These are phyloP conservation scores for Tyrannus savana DNA, from an alignment of 2,113 vertebrate genomes.

Conservation along the genomic window DNA sequence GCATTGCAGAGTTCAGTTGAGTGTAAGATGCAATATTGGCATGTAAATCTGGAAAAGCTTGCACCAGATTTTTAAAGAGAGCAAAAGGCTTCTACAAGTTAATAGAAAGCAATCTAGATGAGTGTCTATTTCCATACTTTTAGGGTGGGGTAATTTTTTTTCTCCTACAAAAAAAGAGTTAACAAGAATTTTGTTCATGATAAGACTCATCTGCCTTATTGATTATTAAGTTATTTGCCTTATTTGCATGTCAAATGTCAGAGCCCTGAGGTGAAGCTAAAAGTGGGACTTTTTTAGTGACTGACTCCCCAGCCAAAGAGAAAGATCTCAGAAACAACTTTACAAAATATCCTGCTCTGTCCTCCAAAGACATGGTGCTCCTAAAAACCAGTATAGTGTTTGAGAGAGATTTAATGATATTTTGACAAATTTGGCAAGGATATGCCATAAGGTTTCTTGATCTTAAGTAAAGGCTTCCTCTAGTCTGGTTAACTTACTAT, in stretches of 20 bases:
- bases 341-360: background rate
- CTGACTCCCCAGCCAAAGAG: background rate
- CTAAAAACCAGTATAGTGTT: background rate
- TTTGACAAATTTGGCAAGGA: background rate
- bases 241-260: background rate
- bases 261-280: background rate
- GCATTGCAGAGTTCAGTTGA: background rate
- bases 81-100: background rate
- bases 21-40: background rate
- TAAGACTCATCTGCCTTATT: background rate
- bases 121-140: background rate
- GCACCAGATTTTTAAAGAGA: background rate
- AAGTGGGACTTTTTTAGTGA: background rate
- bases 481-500: background rate
- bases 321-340: background rate
- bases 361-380: background rate
- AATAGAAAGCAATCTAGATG: background rate
- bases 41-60: background rate
- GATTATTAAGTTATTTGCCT: background rate
- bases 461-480: background rate
- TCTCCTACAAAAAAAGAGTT: background rate
- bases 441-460: background rate
- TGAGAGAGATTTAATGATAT: background rate
- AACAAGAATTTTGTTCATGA: background rate
- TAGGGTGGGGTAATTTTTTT: background rate